Conservation (phyloP, 92 coral and sea anemone genomes). For the Desmophyllum pertusum region DNA sequence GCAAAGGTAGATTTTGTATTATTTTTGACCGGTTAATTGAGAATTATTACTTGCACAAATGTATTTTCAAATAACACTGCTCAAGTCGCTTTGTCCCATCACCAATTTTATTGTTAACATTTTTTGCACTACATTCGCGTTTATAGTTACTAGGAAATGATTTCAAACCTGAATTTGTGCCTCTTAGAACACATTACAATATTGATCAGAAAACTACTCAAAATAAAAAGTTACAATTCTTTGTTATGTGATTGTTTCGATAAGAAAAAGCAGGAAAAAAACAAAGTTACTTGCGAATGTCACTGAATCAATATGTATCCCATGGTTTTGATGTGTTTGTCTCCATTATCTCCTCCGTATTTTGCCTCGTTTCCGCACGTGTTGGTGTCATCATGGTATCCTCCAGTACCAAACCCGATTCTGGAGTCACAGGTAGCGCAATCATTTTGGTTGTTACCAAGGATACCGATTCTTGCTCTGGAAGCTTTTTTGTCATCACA, state of each 20-base stretch:
- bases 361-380: neutral
- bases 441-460: neutral
- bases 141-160: too few relatives aligned
- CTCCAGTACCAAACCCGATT: neutral
- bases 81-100: too few relatives aligned
- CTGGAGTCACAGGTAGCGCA: neutral
- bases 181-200: too few relatives aligned
- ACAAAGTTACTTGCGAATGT: neutral
- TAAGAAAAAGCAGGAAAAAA: neutral
- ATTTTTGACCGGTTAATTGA: neutral
- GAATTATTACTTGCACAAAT: neutral
- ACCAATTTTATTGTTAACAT: too few relatives aligned
- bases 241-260: neutral
- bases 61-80: too few relatives aligned
- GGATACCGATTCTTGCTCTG: slow-evolving; percentile 8
- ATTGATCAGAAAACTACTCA: too few relatives aligned
- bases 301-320: neutral
- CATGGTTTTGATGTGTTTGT: neutral
- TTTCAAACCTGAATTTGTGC: too few relatives aligned
- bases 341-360: neutral
- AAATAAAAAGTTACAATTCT: neutral
- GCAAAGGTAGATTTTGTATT: too few relatives aligned
- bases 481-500: neutral
- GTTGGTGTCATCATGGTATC: neutral
- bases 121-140: too few relatives aligned